Evolutionary conservation across 2,888 invertebrate genomes (phyloP), one percentile per base, ranked within the genome.

Genomic region (Acleris holmiana): DNA sequence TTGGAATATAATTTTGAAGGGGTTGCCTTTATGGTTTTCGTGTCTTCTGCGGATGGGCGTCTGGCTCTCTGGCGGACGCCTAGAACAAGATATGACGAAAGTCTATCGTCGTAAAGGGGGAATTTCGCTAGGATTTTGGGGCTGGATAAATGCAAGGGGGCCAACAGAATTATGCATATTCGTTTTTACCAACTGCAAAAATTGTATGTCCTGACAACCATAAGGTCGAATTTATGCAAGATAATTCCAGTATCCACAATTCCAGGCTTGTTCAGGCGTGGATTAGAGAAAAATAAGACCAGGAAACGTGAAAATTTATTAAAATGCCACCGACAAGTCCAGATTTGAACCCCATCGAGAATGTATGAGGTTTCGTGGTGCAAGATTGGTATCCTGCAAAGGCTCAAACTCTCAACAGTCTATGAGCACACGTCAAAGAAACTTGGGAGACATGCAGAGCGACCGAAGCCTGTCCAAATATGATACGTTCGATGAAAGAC

Each of bases 1-100:
- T 67, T 66, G 41, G 50, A 65, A 29, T 62, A 54, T 35, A 57
- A 63, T 35, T 69, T 67, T 18, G 54, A 47, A 41, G 59, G 21
- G 13, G 54, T 53, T 10, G 46, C 56, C 44, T 69, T 69, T 49
- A 50, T 54, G 46, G 49, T 62, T 15, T 68, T 69, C 65, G 44
- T 48, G n/a, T 64, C 66, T 19, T 44, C 57, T 54, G 67, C 55
- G 56, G 49, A 62, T 59, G 61, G 61, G 17, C 18, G 67, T 10
- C 3, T 67, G 19, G 59, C 64, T 51, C n/a, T 51, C 17, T 51
- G 59, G 50, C 49, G 41, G 7, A 21, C 25, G 7, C n/a, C 15
- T 2, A 59, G 25, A 1, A 44, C 50, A 17, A 50, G 59, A 17
- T 59, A 59, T 25, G 21, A 50, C 19, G 54, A 54, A 54, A 44